Base-by-base conservation (phyloP, 2,797 vertebrate species). In the Lophius americanus region DNA sequence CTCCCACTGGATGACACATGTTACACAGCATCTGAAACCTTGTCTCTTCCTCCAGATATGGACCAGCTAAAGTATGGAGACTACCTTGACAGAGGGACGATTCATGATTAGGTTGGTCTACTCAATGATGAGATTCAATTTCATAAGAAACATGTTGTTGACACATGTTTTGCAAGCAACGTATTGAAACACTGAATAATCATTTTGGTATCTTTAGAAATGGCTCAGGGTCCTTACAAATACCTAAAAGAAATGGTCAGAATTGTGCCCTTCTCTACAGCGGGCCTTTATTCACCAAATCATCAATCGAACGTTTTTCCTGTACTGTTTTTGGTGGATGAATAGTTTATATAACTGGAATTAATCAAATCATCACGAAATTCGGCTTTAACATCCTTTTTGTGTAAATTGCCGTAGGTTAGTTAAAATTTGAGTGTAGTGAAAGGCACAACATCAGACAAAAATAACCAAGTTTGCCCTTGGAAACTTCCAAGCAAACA, bases 1-100 rank as follows among this genome's bases (percentile, higher is more conserved):
- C 13, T 0, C 35, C 73, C 78, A 72, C 68, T 75, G 23, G 64
- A 61, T 75, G 74, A 59, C 7, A 66, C 56, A 12, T 54, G 73
- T 67, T 63, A 9, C 71, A 32, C 10, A 62, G 14, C 49, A 43
- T 42, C 8, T n/a, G 39, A 14, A 47, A 5, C 7, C 23, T 39
- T 36, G 13, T 32, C 5, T 46, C 8, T 51, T 39, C 10, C 43
- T 52, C 68, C 64, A 56, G 65, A 62, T 68, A 44, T 33, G 11
- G 41, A 48, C 14, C 32, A 42, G 49, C 35, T n/a, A 4, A 23
- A 23, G 23, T 23, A 39, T 32, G 7, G 54, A 9, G 36, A 44
- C 48, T 50, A 14, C 8, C 7, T 23, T 51, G 4, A 36, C 39
- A 14, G 50, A 55, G 5, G 3, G 37, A 47, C n/a, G 14, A 2